Evolutionary conservation across 2,888 invertebrate species (phyloP).

Genomic region (Thalpophila matura): DNA sequence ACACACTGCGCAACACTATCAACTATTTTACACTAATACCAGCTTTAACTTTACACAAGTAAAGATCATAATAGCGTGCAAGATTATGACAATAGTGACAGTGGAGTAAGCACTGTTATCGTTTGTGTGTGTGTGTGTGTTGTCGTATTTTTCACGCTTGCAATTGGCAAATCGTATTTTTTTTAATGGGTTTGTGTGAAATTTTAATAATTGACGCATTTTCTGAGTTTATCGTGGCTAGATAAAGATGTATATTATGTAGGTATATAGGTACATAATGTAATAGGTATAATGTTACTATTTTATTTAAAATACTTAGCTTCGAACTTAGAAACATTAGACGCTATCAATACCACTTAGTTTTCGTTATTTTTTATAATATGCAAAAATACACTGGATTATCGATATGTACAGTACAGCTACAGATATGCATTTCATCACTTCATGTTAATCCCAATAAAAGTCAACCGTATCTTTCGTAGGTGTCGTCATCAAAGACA

Average conservation of each 20-base stretch:
- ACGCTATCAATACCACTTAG: too few relatives aligned
- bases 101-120: slow-evolving; percentile 18
- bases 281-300: too few relatives aligned
- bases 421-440: too few relatives aligned
- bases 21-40: slow-evolving; percentile 13
- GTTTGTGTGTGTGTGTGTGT: slow-evolving; percentile 28
- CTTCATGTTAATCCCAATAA: too few relatives aligned
- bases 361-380: too few relatives aligned
- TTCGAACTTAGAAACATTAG: too few relatives aligned
- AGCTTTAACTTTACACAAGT: slow-evolving; percentile 10
- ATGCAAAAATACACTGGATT: too few relatives aligned
- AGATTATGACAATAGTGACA: slow-evolving; percentile 44
- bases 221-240: slow-evolving; percentile 22
- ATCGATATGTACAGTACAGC: too few relatives aligned
- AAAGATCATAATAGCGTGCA: slow-evolving; percentile 26
- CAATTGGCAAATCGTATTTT: slow-evolving; percentile 44
- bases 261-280: too few relatives aligned
- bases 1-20: slow-evolving; percentile 22
- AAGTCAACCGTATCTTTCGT: too few relatives aligned
- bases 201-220: slow-evolving; percentile 62
- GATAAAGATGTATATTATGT: slow-evolving; percentile 32
- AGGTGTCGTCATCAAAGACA: too few relatives aligned
- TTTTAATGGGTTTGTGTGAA: slow-evolving; percentile 60
- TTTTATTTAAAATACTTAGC: slow-evolving; percentile 42
- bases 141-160: slow-evolving; percentile 55